phyloP scores from a whole-genome alignment of 2,888 invertebrate species.

The Drosophila setosimentum region DNA sequence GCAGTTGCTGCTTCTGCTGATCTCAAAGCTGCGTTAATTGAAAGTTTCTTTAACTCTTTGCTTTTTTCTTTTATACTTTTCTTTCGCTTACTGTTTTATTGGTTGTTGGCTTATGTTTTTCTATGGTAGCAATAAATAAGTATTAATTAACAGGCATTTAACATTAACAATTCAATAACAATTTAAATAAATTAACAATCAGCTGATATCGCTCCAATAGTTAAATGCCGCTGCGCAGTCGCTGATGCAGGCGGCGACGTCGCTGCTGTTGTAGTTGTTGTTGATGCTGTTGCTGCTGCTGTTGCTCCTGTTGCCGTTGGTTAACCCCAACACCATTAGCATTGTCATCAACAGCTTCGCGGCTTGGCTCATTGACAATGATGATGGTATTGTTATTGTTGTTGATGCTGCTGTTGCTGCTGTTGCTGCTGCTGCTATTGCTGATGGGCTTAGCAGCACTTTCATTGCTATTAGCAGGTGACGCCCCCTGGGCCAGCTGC shows the following conservation, averaged over 20 bases:
- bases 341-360: constrained; percentile 45
- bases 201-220: constrained; percentile 13
- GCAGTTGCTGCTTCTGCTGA: background rate
- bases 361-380: constrained; percentile 7
- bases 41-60: background rate
- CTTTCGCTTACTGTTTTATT: constrained; percentile 28
- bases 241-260: constrained; percentile 43
- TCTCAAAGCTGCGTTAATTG: background rate
- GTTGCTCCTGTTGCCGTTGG: constrained; percentile 22
- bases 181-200: constrained; percentile 58
- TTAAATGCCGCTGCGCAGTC: constrained; percentile 41
- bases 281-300: constrained; percentile 10
- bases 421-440: constrained; percentile 20
- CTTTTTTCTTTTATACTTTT: constrained; percentile 1
- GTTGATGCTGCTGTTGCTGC: constrained; percentile 8
- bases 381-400: background rate
- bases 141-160: constrained; percentile 69
- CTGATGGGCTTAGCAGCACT: constrained; percentile 30
- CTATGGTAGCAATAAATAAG: constrained; percentile 66
- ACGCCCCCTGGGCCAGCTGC: constrained; percentile 35
- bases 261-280: constrained; percentile 19
- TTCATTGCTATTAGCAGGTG: constrained; percentile 47
- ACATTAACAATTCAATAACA: constrained; percentile 74
- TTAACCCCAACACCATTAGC: constrained; percentile 26
- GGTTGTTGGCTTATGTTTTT: constrained; percentile 20